phyloP scores from a whole-genome alignment of 2,797 vertebrate genomes.

The Pristis pectinata region DNA sequence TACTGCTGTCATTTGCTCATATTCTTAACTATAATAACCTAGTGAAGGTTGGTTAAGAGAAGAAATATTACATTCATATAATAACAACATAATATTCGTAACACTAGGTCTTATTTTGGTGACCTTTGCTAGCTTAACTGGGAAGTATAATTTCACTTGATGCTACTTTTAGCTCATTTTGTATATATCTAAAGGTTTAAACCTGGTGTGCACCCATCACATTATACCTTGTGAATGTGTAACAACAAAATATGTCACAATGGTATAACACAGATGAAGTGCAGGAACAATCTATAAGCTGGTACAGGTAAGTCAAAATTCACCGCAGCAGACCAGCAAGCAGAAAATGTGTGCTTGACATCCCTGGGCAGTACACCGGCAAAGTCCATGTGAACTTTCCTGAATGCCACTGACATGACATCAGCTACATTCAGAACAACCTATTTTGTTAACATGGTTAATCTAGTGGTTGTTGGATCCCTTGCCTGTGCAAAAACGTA shows the following conservation, averaged over 20 bases:
- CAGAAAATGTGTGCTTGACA: not conserved
- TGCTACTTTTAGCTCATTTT: not conserved
- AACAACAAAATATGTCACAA: not conserved
- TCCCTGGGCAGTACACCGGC: not conserved
- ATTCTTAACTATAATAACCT: not conserved
- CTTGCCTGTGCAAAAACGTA: not conserved
- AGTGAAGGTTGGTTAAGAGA: not conserved
- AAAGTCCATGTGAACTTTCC: not conserved
- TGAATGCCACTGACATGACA: not conserved
- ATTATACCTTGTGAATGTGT: not conserved
- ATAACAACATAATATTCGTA: constrained; percentile 17
- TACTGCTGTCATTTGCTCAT: not conserved
- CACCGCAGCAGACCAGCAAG: not conserved
- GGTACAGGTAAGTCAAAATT: not conserved
- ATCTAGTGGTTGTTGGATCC: not conserved
- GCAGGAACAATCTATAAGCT: not conserved
- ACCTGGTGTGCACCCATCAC: not conserved
- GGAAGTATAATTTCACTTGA: not conserved
- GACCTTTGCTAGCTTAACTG: not conserved
- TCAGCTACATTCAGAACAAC: not conserved
- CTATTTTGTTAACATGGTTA: not conserved
- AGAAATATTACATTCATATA: not conserved
- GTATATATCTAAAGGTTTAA: not conserved
- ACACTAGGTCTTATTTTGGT: not conserved
- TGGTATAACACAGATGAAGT: not conserved